phyloP scores from a whole-genome alignment of 2,113 vertebrate species.

The Bos indicus region DNA sequence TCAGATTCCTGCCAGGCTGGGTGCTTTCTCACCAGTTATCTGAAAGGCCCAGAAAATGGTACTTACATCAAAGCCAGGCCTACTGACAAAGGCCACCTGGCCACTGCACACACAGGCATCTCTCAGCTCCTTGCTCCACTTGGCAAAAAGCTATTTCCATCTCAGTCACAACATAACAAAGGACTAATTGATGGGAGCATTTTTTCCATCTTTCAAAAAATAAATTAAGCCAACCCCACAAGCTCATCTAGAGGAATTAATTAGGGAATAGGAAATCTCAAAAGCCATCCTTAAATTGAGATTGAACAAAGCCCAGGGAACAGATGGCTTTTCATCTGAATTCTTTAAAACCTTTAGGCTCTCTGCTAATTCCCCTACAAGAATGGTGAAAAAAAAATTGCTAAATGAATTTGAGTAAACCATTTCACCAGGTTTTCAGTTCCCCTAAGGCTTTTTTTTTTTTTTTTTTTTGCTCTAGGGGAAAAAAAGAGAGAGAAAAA shows the following conservation, averaged over 20 bases:
- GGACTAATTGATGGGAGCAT: conserved; percentile 70
- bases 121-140: conserved; percentile 66
- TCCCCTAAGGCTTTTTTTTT: conserved; percentile 57
- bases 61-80: conserved; percentile 67
- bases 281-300: conserved; percentile 74
- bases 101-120: conserved; percentile 61
- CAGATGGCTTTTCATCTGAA: conserved; percentile 76
- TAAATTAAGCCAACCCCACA: conserved; percentile 70
- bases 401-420: conserved; percentile 62
- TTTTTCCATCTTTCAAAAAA: conserved; percentile 72
- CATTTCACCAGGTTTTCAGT: conserved; percentile 70
- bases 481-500: neutral
- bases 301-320: conserved; percentile 71
- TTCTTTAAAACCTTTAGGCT: conserved; percentile 74
- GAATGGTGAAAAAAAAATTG: conserved; percentile 29
- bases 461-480: conserved; percentile 16
- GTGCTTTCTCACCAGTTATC: conserved; percentile 69
- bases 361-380: conserved; percentile 70
- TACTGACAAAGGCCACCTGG: conserved; percentile 74
- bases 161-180: conserved; percentile 68
- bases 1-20: conserved; percentile 42
- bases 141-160: conserved; percentile 75
- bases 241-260: conserved; percentile 75
- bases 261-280: conserved; percentile 78
- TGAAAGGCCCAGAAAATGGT: conserved; percentile 46